A percentile compares a stretch with the other conserved stretches of the same genome.
Evolutionary conservation across 1,140 invertebrate species (phyloP).

Genomic region (Hypsibius dujardini): DNA sequence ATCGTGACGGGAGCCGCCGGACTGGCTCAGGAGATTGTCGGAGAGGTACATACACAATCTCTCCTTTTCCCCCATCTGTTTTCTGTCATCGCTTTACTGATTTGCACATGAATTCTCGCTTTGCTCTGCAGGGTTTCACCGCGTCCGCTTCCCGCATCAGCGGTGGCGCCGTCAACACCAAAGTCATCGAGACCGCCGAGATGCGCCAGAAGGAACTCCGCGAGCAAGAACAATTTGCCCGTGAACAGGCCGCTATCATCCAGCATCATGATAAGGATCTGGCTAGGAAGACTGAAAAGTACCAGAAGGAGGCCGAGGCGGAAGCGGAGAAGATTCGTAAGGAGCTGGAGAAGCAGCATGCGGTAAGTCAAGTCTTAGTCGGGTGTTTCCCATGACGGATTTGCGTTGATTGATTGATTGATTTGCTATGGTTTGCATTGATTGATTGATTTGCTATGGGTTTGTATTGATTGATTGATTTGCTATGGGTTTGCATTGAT

Average conservation of each 20-base stretch:
- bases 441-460: too few relatives aligned
- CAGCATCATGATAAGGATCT: slow-evolving; percentile 3
- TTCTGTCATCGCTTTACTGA: background rate
- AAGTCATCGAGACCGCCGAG: background rate
- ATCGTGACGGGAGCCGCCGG: background rate
- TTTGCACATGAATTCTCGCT: background rate
- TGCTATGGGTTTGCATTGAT: too few relatives aligned
- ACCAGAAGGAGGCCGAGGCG: slow-evolving; percentile 7
- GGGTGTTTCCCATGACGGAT: too few relatives aligned
- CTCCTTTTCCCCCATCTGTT: background rate
- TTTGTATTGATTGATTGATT: too few relatives aligned
- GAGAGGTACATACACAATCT: background rate
- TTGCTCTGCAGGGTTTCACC: slow-evolving; percentile 2
- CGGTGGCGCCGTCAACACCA: background rate
- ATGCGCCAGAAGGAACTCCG: background rate
- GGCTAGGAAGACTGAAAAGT: background rate
- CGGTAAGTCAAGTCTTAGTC: too few relatives aligned
- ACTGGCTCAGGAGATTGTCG: background rate
- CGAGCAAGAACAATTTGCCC: background rate
- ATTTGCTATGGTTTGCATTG: too few relatives aligned
- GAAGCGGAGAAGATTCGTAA: slow-evolving; percentile 9
- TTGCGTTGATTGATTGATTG: too few relatives aligned
- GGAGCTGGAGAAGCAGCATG: slow-evolving; percentile 16
- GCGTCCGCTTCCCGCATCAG: slow-evolving; percentile 1
- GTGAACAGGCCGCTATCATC: slow-evolving; percentile 2